Conservation (phyloP, 2,888 invertebrate genomes). For the Nephrotoma appendiculata region DNA sequence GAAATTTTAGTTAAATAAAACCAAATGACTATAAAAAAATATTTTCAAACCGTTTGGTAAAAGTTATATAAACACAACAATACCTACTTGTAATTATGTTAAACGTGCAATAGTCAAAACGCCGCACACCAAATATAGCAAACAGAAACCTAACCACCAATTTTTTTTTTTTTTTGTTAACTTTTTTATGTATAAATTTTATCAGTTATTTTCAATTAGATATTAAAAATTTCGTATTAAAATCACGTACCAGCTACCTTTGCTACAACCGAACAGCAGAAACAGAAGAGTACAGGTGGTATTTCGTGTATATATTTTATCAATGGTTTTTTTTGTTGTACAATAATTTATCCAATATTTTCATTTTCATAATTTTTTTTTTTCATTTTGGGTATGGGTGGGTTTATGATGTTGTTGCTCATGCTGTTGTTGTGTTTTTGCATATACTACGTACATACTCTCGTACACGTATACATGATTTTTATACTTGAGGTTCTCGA, state of each 20-base stretch:
- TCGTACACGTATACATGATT: background rate
- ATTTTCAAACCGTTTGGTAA: background rate
- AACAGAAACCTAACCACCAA: background rate
- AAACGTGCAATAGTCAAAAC: background rate
- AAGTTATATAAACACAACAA: background rate
- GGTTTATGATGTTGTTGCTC: background rate
- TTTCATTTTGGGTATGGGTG: background rate
- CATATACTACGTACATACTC: background rate
- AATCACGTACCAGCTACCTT: background rate
- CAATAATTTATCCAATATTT: background rate
- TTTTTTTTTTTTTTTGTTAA: background rate
- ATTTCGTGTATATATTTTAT: background rate
- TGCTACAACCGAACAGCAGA: background rate
- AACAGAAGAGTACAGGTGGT: background rate
- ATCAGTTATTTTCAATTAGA: background rate
- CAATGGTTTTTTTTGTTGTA: background rate
- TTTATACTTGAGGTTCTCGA: background rate
- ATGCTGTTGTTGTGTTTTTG: background rate
- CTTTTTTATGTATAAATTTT: background rate
- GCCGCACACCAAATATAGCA: background rate
- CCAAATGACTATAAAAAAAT: background rate
- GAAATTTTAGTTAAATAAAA: background rate
- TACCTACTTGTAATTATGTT: background rate
- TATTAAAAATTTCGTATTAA: background rate
- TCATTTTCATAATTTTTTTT: background rate